These are phyloP conservation scores for Boleophthalmus pectinirostris DNA, from an alignment of 2,113 vertebrate species.

Conservation along the genomic window DNA sequence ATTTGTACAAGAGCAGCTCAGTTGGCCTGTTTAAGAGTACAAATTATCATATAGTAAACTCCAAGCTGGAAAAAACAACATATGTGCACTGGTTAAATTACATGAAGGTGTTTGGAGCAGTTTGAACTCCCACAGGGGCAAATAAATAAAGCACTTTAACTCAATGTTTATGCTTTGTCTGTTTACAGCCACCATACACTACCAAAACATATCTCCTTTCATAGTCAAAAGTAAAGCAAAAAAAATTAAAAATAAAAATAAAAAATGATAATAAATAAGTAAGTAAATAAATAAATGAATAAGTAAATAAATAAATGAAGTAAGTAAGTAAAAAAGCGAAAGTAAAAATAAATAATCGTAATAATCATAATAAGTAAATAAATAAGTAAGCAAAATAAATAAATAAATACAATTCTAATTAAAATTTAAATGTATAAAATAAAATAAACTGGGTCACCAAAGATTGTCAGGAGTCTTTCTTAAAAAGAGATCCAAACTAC, in stretches of 20 bases:
- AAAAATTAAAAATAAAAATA: too few species aligned
- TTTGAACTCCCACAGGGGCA: background rate
- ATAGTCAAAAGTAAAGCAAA: background rate
- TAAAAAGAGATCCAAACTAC: too few species aligned
- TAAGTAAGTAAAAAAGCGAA: too few species aligned
- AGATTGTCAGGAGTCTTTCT: too few species aligned
- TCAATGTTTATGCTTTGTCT: background rate
- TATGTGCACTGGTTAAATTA: slow-evolving; percentile 7
- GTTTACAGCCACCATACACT: background rate
- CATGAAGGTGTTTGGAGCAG: slow-evolving; percentile 3
- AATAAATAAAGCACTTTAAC: background rate
- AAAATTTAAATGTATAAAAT: too few species aligned
- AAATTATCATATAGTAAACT: slow-evolving; percentile 15
- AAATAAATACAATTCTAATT: too few species aligned
- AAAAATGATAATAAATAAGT: too few species aligned
- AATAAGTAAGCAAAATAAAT: too few species aligned
- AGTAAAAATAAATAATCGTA: too few species aligned
- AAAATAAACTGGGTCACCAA: too few species aligned
- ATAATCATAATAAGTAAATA: background rate
- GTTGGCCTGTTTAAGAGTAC: slow-evolving; percentile 14
- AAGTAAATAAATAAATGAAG: too few species aligned
- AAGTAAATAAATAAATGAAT: too few species aligned
- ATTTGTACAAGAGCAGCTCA: slow-evolving; percentile 43
- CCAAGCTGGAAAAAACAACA: slow-evolving; percentile 19
- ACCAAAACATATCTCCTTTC: background rate